Evolutionary conservation across 2,797 vertebrate genomes (phyloP), one percentile per base, ranked within the genome.

Genomic region (Gymnoscopelus microlampas): DNA sequence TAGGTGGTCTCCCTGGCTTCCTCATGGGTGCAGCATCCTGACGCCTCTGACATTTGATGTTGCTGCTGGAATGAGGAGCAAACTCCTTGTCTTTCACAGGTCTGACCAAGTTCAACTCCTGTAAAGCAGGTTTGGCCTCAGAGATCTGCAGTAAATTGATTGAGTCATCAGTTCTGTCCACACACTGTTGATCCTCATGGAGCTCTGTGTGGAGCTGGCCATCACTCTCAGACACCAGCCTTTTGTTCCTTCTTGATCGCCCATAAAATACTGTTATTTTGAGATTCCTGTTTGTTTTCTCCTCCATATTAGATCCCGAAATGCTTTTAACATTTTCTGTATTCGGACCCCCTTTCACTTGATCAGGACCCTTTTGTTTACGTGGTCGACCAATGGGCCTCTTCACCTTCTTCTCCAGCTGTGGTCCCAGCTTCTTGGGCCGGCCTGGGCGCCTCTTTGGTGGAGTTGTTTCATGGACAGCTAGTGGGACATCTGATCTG

Each of bases 301-400:
- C 89, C 66, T 90, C 90, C 44, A 63, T 56, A 54, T 85, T 79
- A 11, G 84, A 72, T 50, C 80, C 74, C 19, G 63, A 2, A 54
- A 81, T 78, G 63, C 72, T 23, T 68, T 80, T 93, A 76, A 85
- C 89, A 76, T 78, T 80, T 3, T 63, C 50, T 8, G 59, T 63
- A 66, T 85, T 77, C 48, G 81, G 5, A 7, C 8, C 54, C 35
- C 88, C 85, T 39, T 58, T 80, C 66, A 76, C 88, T 66, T 70
- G 73, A 64, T 89, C 53, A 4, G 80, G 76, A 57, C 68, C 53
- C 84, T 95, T 97, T 70, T 94, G 93, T 84, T 98, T 99, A 53
- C 95, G 95, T 68, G 96, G 96, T 80, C 96, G 94, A 54, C 96
- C 96, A 85, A 97, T 96, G n/a, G 97, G 96, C 67, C 96, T 94